Conservation (phyloP, 2,113 vertebrate species). For the Nannospalax galili region DNA sequence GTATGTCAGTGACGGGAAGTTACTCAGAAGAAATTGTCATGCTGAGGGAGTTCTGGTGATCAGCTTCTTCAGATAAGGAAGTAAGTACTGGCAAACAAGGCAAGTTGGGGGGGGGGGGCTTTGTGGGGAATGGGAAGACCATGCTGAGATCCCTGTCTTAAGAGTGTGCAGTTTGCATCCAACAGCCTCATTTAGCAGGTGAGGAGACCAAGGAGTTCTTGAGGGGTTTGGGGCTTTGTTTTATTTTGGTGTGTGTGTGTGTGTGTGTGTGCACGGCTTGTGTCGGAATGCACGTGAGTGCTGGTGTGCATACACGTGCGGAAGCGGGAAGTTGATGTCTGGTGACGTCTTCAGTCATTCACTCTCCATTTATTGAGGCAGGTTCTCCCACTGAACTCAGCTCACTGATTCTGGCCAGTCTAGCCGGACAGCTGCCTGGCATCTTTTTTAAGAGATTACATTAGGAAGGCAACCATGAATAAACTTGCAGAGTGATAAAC, state of each 20-base stretch:
- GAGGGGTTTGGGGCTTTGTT: no score
- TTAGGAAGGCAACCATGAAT: not conserved
- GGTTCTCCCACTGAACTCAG: not conserved
- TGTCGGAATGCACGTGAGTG: not conserved
- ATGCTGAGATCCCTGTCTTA: no score
- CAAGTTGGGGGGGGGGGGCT: no score
- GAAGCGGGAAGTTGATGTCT: not conserved
- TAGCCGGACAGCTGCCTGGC: not conserved
- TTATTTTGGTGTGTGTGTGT: not conserved
- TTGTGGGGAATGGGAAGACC: accelerated
- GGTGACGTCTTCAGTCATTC: no score
- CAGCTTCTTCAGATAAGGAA: not conserved
- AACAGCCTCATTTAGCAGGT: not conserved
- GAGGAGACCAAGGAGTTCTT: not conserved
- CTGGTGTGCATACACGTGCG: not conserved
- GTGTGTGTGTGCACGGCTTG: no score
- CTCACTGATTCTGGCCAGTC: no score
- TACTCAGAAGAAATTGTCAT: not conserved
- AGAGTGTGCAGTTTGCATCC: no score
- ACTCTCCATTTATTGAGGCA: not conserved
- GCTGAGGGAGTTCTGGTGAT: not conserved
- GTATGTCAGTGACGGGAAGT: not conserved
- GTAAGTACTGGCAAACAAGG: no score
- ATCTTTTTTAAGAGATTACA: not conserved
- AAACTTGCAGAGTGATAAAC: not conserved